Evolutionary conservation across 2,113 vertebrate genomes (phyloP), one percentile per base, ranked within the genome.

Genomic region (Daphoenositta chrysoptera): DNA sequence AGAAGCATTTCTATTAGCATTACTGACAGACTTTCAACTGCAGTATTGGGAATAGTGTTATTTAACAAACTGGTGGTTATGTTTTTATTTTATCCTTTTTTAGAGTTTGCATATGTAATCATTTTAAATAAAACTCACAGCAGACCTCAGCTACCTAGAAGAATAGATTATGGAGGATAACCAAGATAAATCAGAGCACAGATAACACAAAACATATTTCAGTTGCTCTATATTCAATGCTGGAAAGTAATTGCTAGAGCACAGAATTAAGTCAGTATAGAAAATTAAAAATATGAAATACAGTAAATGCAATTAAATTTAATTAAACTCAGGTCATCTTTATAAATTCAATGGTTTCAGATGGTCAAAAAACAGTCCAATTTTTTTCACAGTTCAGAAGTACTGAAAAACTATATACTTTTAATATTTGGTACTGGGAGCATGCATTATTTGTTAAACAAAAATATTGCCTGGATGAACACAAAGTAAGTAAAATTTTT

Each of bases 1-100:
- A 94, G 58, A 86, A 89, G 53, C 51, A 78, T 95, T 80, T 96
- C 45, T 90, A 96, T 90, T 53, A 83, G 71, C 88, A 93, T 88
- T 87, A 93, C 80, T 73, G 89, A 90, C 89, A 94, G 83, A 92
- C 39, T 51, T 95, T 83, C 64, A 93, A 91, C 31, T 84, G 66
- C 56, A 68, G 40, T 44, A 79, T 39, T 78, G 60, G 69, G 91
- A 94, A 82, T 56, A 87, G n/a, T 39, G 28, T 6, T 61, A 77
- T 81, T 92, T 75, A 91, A 70, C 39, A 89, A 96, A 92, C 18
- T 1, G 3, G 6, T 84, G 51, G 42, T 64, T 83, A 83, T 56
- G 45, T 5, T 91, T 90, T 87, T 54, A 75, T 92, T 93, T 91
- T 66, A 64, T 75, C 89, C 7, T 56, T 78, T 81, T 87, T 66